Base-by-base conservation (phyloP, 2,888 invertebrate species). In the Acleris laterana region DNA sequence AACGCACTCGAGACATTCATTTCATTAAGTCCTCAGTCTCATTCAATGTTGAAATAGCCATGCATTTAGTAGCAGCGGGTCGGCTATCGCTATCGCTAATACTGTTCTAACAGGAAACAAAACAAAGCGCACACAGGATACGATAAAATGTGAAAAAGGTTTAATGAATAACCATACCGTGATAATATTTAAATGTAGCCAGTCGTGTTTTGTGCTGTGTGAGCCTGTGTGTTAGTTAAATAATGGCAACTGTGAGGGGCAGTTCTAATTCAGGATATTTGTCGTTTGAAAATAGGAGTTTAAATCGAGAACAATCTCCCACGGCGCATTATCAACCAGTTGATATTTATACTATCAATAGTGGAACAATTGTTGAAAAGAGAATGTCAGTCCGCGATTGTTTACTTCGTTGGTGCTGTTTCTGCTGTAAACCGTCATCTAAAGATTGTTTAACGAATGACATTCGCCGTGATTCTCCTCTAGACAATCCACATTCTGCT, bases 81-180 rank as follows among this genome's bases (percentile, higher is more conserved):
- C 38, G 38, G 38, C 38, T 38, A 13, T 38, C 38, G 72, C 77
- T 86, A 84, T 83, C 84, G 77, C 76, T 73, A 71, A 73, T 70
- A 68, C 73, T 71, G 77, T 71, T 64, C 67, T 71, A 85, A 88
- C 91, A 89, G 92, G 92, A 92, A 90, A 90, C 83, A 63, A 28
- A 58, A 77, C 78, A 74, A 79, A 81, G 77, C 72, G 61, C 25
- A 72, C 74, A 79, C 81, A 82, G 88, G 88, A 88, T 83, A 84
- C 80, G 89, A 90, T 91, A 90, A 87, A 83, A 84, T 78, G 78
- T 75, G 83, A 83, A 87, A 87, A 90, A 84, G 77, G 80, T 81
- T 70, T 80, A 71, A 66, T 66, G 72, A 81, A 80, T 81, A 78
- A 76, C 76, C 80, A 82, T 76, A 80, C 74, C 73, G 74, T 81